Evolutionary conservation across 1,140 invertebrate species (phyloP), one percentile per base, ranked within the genome.

Genomic region (Prorops nasuta): DNA sequence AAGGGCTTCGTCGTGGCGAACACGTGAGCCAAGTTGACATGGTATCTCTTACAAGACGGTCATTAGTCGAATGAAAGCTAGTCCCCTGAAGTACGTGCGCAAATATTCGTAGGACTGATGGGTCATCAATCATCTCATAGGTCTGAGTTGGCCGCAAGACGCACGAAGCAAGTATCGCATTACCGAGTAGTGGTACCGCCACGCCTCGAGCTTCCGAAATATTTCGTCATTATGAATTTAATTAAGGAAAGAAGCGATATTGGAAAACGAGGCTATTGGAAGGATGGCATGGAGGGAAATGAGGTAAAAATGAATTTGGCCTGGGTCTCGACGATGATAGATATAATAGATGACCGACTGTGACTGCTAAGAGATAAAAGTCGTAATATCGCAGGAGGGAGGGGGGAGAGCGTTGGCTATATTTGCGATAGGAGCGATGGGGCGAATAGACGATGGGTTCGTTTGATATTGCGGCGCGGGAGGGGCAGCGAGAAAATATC

Each of bases 91-190:
- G 64, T 58, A 61, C 52, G 49, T 59, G 60, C 63, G 61, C 65
- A 62, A 64, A 71, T 72, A 65, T 70, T 56, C 54, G 46, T 65
- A 43, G 49, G 51, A 65, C 58, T 59, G 50, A 49, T 37, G 28
- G 58, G 48, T 72, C 72, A 76, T 77, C 71, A 73, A 77, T 77
- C 74, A 73, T 72, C 62, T 51, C 35, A 31, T 36, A 61, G 41
- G n/a, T 53, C 60, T 47, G 19, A 37, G 22, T 34, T 20, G 42
- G 51, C 48, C 50, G 55, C 46, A 39, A 53, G 44, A 54, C 40
- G 57, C 52, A 56, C 58, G 60, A 64, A 67, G 69, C 63, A 68
- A 57, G 60, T 61, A 63, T 68, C 63, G 64, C 46, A 50, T 53
- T 58, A 51, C n/a, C n/a, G n/a, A n/a, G n/a, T n/a, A n/a, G n/a